Conservation (phyloP, 2,113 vertebrate species). For the Poecile atricapillus region DNA sequence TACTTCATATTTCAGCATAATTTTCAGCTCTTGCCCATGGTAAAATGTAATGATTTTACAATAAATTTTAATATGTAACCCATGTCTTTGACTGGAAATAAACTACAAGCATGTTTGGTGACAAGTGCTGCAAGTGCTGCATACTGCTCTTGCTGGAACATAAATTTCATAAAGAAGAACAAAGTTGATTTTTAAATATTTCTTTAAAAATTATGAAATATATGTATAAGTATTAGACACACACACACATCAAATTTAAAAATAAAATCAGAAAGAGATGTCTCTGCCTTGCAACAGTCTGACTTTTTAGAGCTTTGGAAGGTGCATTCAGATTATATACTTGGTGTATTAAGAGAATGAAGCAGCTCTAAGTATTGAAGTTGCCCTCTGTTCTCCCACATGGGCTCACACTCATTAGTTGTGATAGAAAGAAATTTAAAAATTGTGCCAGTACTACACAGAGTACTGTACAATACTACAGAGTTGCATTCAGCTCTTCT, state of each 20-base stretch:
- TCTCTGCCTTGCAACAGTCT: not conserved
- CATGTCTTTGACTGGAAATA: not conserved
- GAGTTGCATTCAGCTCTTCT: not conserved
- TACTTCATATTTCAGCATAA: not conserved
- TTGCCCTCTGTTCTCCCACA: not conserved
- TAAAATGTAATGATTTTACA: not conserved
- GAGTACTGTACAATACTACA: no score
- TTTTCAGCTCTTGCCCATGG: not conserved
- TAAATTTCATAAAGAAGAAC: not conserved
- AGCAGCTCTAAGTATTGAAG: not conserved
- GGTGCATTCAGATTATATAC: not conserved
- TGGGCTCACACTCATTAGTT: not conserved
- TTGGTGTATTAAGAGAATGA: not conserved
- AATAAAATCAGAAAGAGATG: not conserved
- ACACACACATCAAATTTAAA: not conserved
- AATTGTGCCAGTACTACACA: not conserved
- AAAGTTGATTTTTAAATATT: not conserved
- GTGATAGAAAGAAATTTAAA: not conserved
- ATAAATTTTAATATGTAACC: not conserved
- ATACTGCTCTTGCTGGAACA: fast-evolving
- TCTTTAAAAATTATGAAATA: not conserved
- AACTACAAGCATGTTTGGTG: not conserved
- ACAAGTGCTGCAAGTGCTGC: not conserved
- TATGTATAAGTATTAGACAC: not conserved
- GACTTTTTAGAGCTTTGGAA: not conserved